Evolutionary conservation across 2,888 invertebrate species (phyloP), one percentile per base, ranked within the genome.

Genomic region (Xestoiulus laeticollis): DNA sequence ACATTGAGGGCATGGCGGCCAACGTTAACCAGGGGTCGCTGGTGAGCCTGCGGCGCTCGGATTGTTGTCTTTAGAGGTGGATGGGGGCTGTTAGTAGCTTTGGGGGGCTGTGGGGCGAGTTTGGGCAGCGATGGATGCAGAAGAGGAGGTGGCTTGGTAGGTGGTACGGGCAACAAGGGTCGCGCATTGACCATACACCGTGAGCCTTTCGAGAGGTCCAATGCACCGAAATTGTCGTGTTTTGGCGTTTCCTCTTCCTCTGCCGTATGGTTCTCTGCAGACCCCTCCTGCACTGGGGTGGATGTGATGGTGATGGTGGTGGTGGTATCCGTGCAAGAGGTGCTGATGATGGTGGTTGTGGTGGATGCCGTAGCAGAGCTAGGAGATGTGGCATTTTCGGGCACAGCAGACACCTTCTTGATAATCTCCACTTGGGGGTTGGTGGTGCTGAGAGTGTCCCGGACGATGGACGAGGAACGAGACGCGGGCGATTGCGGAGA

Each of bases 391-490:
- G 19, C 33, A 8, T 19, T n/a, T 12, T 32, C 84, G 14, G 33
- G 33, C 19, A 68, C 68, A 68, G 26, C 68, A 32, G 86, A 6
- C 1, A 82, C 83, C 43, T 87, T 87, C 68, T 87, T 87, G 44
- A 87, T 87, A 19, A 87, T 87, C 83, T 87, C 87, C 33, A 87
- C 87, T 30, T 87, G 87, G 14, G 87, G 87, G 30, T 12, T 87
- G 26, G 87, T 87, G 38, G 87, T 44, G 30, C 38, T 30, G 22
- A 87, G 83, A 1, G 87, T 83, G 30, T 87, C 87, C 5, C 87
- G 33, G 8, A 83, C 83, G 16, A 87, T 33, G 43, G 84, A 84
- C 16, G 84, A 84, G 6, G 84, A 43, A 5, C 84, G 84, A 26
- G 30, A 48, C 8, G 43, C 44, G 4, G 38, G 85, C 1, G 48